Base-by-base conservation (phyloP, 2,113 vertebrate genomes). In the Platysternon megacephalum region DNA sequence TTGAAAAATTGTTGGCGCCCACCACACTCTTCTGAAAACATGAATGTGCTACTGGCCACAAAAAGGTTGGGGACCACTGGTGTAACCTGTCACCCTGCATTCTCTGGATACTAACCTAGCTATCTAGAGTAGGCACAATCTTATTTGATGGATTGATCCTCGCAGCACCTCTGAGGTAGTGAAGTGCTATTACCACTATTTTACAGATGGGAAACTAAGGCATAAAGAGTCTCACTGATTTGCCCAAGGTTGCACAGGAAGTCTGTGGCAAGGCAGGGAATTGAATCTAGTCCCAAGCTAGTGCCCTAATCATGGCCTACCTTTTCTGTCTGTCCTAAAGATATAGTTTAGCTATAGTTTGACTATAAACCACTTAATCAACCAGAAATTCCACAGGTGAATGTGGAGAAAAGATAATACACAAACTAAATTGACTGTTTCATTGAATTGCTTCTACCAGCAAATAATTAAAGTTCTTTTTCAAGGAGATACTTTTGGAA, bases 401-500 rank as follows among this genome's bases (percentile, higher is more conserved):
- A 17, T 1, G 3, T 0, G 0, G 22, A 85, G 35, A n/a, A 65
- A 68, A 85, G 49, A 17, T 12, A 4, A 0, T 5, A 5, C 61
- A 82, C 26, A 68, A n/a, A 55, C 14, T 14, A 29, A 48, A 21
- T 44, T 51, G 83, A 84, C 21, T 61, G 11, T 65, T 58, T 72
- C 12, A 72, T 29, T 58, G 0, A 44, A 29, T 87, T n/a, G 72
- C 8, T 81, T 83, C 56, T 29, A 58, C 28, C 56, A 58, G 56
- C 5, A 29, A 29, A 46, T 24, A 86, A 88, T 29, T 68, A 13
- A 32, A 65, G 19, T 5, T 91, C 12, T 32, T 79, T 42, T 44
- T 81, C 29, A 53, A 42, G 24, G 51, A 42, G 14, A 7, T 14
- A 39, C 26, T 83, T 91, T 56, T 44, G 80, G 44, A 79, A 89